phyloP scores from a whole-genome alignment of 1,140 invertebrate genomes.

The Drosophila ambigua region DNA sequence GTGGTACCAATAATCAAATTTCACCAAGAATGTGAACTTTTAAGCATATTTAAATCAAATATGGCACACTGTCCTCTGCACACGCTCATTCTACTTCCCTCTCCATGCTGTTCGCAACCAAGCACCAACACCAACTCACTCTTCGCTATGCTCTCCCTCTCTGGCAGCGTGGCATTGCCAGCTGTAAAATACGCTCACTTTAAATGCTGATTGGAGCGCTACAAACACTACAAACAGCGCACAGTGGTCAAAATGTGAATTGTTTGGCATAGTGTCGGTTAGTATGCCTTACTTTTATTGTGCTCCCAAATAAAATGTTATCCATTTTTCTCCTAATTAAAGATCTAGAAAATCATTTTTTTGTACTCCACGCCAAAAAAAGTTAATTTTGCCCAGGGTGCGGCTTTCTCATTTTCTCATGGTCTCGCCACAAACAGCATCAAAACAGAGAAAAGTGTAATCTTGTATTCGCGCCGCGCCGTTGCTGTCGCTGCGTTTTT shows the following conservation, averaged over 20 bases:
- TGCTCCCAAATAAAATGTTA: too few relatives aligned
- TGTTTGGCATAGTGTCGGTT: too few relatives aligned
- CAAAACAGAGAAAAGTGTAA: conserved; percentile 77
- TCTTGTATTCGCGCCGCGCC: conserved; percentile 52
- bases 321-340: too few relatives aligned
- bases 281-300: neutral
- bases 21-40: neutral
- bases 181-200: conserved; percentile 57
- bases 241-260: too few relatives aligned
- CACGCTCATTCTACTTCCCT: conserved; percentile 14
- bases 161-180: conserved; percentile 46
- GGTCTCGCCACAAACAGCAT: conserved; percentile 35
- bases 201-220: conserved; percentile 69
- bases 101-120: neutral
- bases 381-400: too few relatives aligned
- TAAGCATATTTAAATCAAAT: neutral
- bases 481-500: conserved; percentile 37
- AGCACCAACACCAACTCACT: conserved; percentile 9
- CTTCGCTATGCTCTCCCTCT: conserved; percentile 11
- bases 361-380: too few relatives aligned
- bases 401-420: conserved; percentile 16
- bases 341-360: too few relatives aligned
- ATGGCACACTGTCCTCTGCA: conserved; percentile 32
- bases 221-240: conserved; percentile 41
- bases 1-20: too few relatives aligned